Evolutionary conservation across 2,113 vertebrate species (phyloP), one percentile per base, ranked within the genome.

Genomic region (Pelusios castaneus): DNA sequence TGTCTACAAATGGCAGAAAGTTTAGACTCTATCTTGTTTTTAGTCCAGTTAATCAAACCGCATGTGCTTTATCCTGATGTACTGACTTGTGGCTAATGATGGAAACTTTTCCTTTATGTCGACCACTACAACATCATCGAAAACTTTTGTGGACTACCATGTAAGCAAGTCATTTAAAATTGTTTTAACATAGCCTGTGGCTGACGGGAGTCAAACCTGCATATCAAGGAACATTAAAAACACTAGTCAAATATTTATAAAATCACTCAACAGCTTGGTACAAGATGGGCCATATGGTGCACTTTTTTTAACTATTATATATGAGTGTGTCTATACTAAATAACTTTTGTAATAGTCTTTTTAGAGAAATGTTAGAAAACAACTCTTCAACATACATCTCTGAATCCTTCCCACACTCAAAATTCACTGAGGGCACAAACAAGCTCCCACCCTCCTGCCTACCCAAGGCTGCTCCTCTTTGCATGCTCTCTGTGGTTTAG

Each of bases 231-330:
- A n/a, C n/a, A n/a, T n/a, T n/a, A n/a, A n/a, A n/a, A n/a, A 56
- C 51, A 52, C n/a, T 58, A n/a, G 43, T 80, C 43, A 67, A 84
- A 84, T 84, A 92, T 67, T 47, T 49, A 88, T 84, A 31, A 77
- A 55, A 60, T 52, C 24, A 24, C 17, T 47, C 14, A 78, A 52
- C 91, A 93, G 89, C 79, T 54, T 79, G 51, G 43, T 12, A 43
- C 73, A 86, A 76, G 88, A 70, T 51, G 91, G 41, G 13, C 82
- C 80, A 82, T 91, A 91, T 88, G 85, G 85, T 55, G 87, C 56
- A 52, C 58, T 87, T 87, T 70, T 87, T 51, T 87, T 80, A 91
- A 73, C 73, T 91, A 73, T 38, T 83, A 47, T n/a, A 29, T 52
- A 45, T 38, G n/a, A 4, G 60, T 76, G 60, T 38, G 81, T 87